Conservation (phyloP, 2,113 vertebrate genomes). For the Chamaetylas fuelleborni region DNA sequence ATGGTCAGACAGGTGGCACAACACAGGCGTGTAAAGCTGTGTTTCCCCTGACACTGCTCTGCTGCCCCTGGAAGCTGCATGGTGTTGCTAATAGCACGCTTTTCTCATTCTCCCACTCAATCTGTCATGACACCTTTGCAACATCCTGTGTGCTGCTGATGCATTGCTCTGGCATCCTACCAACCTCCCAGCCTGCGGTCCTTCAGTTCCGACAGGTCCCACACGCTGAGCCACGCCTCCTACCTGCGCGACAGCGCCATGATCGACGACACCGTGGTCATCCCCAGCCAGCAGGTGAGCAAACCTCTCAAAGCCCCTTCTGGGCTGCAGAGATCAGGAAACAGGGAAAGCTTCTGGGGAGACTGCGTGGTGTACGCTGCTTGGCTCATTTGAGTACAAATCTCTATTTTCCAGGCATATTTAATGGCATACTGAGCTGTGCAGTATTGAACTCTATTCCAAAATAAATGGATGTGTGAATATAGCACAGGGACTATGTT, state of each 20-base stretch:
- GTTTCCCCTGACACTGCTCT: not conserved
- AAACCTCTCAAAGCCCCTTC: not conserved
- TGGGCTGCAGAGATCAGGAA: not conserved
- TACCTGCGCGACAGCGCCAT: constrained; percentile 86
- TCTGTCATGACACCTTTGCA: constrained; percentile 68
- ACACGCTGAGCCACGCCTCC: constrained; percentile 88
- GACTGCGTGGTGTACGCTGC: accelerated
- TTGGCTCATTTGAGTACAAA: not conserved
- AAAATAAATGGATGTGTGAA: not conserved
- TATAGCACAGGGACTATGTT: not conserved
- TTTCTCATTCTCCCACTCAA: constrained; percentile 72
- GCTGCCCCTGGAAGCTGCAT: constrained; percentile 76
- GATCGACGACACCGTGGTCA: constrained; percentile 86
- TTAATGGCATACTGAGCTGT: not conserved
- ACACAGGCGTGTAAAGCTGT: not conserved
- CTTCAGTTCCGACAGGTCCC: constrained; percentile 95
- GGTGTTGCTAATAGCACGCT: constrained; percentile 76
- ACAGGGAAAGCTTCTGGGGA: not conserved
- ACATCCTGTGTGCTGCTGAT: constrained; percentile 64
- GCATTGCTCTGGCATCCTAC: constrained; percentile 68
- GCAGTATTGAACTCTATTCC: not conserved
- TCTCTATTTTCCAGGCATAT: not conserved
- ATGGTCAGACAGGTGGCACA: not conserved
- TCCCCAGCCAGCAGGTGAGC: constrained; percentile 86
- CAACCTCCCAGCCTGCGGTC: constrained; percentile 81